phyloP scores from a whole-genome alignment of 2,888 invertebrate genomes.

The Dolomedes plantarius region DNA sequence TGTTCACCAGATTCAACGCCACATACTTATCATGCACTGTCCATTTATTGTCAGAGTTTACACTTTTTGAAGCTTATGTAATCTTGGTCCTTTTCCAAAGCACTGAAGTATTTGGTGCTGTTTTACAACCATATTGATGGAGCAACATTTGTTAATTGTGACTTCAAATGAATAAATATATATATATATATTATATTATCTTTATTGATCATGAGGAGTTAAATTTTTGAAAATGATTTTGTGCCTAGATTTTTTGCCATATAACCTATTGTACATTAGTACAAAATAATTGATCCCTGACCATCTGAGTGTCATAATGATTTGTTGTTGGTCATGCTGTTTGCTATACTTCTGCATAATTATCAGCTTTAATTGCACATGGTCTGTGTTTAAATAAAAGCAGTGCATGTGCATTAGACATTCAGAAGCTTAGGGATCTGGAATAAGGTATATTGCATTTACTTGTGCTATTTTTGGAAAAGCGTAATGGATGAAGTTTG shows the following conservation, averaged over 20 bases:
- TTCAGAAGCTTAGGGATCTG: slow-evolving; percentile 62
- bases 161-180: slow-evolving; percentile 66
- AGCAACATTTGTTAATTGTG: slow-evolving; percentile 70
- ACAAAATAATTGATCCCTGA: slow-evolving; percentile 68
- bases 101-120: slow-evolving; percentile 71
- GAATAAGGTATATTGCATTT: slow-evolving; percentile 72
- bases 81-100: slow-evolving; percentile 70
- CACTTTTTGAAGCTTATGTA: slow-evolving; percentile 71
- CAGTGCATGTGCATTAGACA: slow-evolving; percentile 53
- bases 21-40: slow-evolving; percentile 71
- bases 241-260: slow-evolving; percentile 72
- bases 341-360: slow-evolving; percentile 56
- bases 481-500: slow-evolving; percentile 70
- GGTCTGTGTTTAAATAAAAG: slow-evolving; percentile 39
- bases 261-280: slow-evolving; percentile 68
- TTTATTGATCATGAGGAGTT: slow-evolving; percentile 69
- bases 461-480: slow-evolving; percentile 73
- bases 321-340: slow-evolving; percentile 61
- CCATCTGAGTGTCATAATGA: slow-evolving; percentile 51
- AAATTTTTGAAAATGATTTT: slow-evolving; percentile 72
- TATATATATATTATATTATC: slow-evolving; percentile 69
- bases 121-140: slow-evolving; percentile 71
- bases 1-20: slow-evolving; percentile 55
- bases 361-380: slow-evolving; percentile 39
- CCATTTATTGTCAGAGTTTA: slow-evolving; percentile 71